Percentiles rank a stretch among this genome's conserved stretches.
Conservation (phyloP, 2,797 vertebrate species). For the Nannoperca australis region DNA sequence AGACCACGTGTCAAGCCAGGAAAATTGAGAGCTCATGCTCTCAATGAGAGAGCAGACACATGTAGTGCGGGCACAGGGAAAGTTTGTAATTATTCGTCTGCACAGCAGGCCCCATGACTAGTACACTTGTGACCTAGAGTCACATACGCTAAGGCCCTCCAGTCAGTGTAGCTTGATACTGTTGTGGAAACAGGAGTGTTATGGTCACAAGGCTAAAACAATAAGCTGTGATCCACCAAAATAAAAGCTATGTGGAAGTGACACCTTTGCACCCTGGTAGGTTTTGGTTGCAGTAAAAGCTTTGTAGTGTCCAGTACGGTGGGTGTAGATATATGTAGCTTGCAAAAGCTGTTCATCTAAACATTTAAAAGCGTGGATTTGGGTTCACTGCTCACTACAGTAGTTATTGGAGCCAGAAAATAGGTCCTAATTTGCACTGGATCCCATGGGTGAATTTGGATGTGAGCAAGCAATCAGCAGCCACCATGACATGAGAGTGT, state of each 20-base stretch:
- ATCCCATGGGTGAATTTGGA: neutral
- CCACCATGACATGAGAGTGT: neutral
- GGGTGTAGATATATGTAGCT: neutral
- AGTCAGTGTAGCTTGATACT: slow-evolving; percentile 19
- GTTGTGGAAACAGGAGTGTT: slow-evolving; percentile 6
- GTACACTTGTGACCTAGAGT: slow-evolving; percentile 65
- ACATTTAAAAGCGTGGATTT: too few species aligned
- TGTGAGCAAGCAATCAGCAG: neutral
- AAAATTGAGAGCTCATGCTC: slow-evolving; percentile 72
- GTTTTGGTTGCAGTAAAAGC: neutral
- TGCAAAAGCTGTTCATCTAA: neutral
- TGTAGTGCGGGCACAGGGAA: neutral
- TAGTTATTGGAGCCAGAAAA: neutral
- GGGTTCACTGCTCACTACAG: neutral
- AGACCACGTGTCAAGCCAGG: slow-evolving; percentile 65
- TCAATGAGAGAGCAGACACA: slow-evolving; percentile 43
- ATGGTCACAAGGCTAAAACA: neutral
- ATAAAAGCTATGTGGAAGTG: neutral
- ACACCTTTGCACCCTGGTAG: neutral
- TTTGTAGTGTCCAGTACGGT: neutral
- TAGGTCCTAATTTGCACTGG: neutral
- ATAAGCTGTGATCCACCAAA: neutral
- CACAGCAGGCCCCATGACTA: slow-evolving; percentile 64
- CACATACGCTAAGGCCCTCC: slow-evolving; percentile 13
- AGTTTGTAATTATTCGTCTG: slow-evolving; percentile 53